Conservation (phyloP, 2,113 vertebrate genomes). For the Hassar affinis region DNA sequence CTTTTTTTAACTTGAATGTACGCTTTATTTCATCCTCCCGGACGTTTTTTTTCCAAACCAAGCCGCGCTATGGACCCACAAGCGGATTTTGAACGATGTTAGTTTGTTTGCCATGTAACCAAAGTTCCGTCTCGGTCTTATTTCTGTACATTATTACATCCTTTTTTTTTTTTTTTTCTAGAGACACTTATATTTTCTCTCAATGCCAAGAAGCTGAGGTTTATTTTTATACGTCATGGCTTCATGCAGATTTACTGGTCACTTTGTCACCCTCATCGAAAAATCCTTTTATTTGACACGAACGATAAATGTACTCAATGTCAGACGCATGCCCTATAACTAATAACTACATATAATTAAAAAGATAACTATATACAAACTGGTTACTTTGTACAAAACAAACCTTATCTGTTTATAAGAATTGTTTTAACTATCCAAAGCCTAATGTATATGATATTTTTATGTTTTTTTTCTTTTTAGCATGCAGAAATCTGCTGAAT, state of each 20-base stretch:
- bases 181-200: slow-evolving; percentile 73
- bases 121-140: slow-evolving; percentile 67
- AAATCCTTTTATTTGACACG: slow-evolving; percentile 59
- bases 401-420: slow-evolving; percentile 71
- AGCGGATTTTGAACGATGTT: slow-evolving; percentile 38
- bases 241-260: slow-evolving; percentile 69
- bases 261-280: slow-evolving; percentile 49
- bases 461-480: slow-evolving; percentile 62
- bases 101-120: slow-evolving; percentile 68
- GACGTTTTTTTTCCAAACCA: slow-evolving; percentile 38
- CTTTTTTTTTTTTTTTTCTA: slow-evolving; percentile 62
- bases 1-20: slow-evolving; percentile 15
- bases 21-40: slow-evolving; percentile 4
- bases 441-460: slow-evolving; percentile 64
- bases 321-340: slow-evolving; percentile 69
- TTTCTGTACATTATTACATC: slow-evolving; percentile 66
- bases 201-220: slow-evolving; percentile 73
- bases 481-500: slow-evolving; percentile 69
- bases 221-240: slow-evolving; percentile 78
- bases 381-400: slow-evolving; percentile 69
- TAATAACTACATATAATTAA: slow-evolving; percentile 56
- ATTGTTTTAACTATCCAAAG: slow-evolving; percentile 71
- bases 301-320: slow-evolving; percentile 66
- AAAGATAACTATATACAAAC: slow-evolving; percentile 57
- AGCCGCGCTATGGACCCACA: slow-evolving; percentile 44